These are phyloP conservation scores for Drosophila nigromelanica DNA, from an alignment of 1,140 invertebrate genomes.

Conservation along the genomic window DNA sequence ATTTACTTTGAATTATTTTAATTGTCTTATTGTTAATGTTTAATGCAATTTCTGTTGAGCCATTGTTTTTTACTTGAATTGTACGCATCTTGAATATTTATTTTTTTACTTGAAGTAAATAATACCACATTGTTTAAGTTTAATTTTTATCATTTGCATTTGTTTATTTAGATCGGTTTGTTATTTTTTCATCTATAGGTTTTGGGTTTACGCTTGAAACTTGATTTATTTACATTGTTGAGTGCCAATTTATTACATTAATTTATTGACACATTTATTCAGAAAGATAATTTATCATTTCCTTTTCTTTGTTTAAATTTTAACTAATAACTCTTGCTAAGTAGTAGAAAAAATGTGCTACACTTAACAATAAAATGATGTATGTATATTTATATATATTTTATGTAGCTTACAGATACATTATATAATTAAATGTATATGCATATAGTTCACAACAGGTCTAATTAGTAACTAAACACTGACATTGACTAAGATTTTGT, in stretches of 20 bases:
- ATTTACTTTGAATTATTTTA: constrained; percentile 10
- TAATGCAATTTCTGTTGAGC: constrained; percentile 54
- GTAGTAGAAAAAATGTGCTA: constrained; percentile 72
- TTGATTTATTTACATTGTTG: constrained; percentile 53
- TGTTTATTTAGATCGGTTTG: constrained; percentile 5
- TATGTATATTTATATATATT: constrained; percentile 20
- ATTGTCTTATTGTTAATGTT: constrained; percentile 31
- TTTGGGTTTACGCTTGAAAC: constrained; percentile 26
- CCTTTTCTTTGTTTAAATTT: constrained; percentile 8
- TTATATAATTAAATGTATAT: constrained; percentile 30
- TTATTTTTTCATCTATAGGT: neutral
- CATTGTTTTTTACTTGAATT: constrained; percentile 34
- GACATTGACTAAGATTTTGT: constrained; percentile 64
- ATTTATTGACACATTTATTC: constrained; percentile 33
- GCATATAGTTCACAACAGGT: constrained; percentile 70
- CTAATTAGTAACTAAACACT: constrained; percentile 62
- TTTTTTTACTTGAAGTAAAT: constrained; percentile 71
- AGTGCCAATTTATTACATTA: constrained; percentile 4
- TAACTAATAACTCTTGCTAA: constrained; percentile 41
- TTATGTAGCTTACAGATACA: constrained; percentile 24
- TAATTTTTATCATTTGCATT: constrained; percentile 7
- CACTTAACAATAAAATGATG: constrained; percentile 54
- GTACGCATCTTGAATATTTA: constrained; percentile 6
- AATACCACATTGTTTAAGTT: constrained; percentile 62
- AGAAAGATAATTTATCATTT: neutral